These are phyloP conservation scores for Acrobasis suavella DNA, from an alignment of 2,888 invertebrate species.

Conservation along the genomic window DNA sequence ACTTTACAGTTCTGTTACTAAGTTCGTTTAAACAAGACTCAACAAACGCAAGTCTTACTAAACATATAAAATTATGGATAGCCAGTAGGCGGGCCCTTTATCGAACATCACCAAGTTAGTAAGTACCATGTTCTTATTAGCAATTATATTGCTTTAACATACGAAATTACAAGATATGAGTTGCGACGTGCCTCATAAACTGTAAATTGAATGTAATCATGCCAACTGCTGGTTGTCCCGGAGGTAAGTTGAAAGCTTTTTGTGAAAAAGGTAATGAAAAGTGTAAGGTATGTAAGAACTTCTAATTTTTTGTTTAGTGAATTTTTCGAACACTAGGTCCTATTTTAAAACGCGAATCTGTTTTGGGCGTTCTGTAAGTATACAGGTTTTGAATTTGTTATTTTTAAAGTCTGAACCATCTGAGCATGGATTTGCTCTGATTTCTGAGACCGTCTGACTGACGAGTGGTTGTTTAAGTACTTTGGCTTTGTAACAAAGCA, in stretches of 20 bases:
- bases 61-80: slow-evolving; percentile 13
- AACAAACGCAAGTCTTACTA: neutral
- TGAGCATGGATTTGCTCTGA: too few species aligned
- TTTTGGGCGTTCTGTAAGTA: too few species aligned
- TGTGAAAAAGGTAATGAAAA: neutral
- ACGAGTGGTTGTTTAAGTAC: too few species aligned
- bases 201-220: slow-evolving; percentile 16
- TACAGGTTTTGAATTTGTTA: too few species aligned
- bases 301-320: too few species aligned
- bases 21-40: slow-evolving; percentile 1
- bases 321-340: too few species aligned
- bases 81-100: slow-evolving; percentile 16
- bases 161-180: slow-evolving; percentile 18
- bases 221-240: slow-evolving; percentile 5
- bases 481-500: too few species aligned
- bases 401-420: too few species aligned
- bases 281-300: too few species aligned
- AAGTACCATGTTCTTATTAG: slow-evolving; percentile 14
- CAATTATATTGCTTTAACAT: slow-evolving; percentile 19
- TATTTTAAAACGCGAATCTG: too few species aligned
- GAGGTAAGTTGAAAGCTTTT: slow-evolving; percentile 2
- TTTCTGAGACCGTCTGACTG: too few species aligned
- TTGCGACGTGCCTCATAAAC: slow-evolving; percentile 15
- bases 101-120: slow-evolving; percentile 16
- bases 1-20: neutral